phyloP scores from a whole-genome alignment of 2,797 vertebrate genomes.

The Percopsis omiscomaycus region DNA sequence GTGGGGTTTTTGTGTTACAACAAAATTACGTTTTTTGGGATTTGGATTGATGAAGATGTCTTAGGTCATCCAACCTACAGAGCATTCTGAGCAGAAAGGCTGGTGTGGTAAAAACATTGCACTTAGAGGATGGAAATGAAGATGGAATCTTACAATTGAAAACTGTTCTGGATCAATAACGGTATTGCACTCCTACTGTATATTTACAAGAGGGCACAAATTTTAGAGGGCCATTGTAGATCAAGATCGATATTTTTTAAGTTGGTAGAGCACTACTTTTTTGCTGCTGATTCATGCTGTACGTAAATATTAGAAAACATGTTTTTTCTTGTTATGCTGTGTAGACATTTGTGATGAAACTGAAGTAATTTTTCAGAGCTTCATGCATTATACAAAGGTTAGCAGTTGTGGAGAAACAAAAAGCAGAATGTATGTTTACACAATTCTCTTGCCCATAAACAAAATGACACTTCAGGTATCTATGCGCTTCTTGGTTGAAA shows the following conservation, averaged over 20 bases:
- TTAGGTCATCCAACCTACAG: constrained; percentile 88
- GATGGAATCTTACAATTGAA: background rate
- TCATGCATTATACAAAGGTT: constrained; percentile 8
- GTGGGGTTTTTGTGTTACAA: background rate
- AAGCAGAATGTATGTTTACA: constrained; percentile 7
- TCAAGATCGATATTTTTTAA: too few relatives aligned
- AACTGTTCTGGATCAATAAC: background rate
- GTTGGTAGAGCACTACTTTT: background rate
- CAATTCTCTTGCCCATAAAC: constrained; percentile 11
- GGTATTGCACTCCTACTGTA: background rate
- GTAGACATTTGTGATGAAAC: constrained; percentile 24
- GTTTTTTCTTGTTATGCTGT: constrained; percentile 12
- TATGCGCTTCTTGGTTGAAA: constrained; percentile 12
- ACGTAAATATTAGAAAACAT: background rate
- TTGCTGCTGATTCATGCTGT: constrained; percentile 7
- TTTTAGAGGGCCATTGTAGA: too few relatives aligned
- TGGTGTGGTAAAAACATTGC: background rate
- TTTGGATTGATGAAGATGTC: constrained; percentile 51
- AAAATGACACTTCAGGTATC: constrained; percentile 6
- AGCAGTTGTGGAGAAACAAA: constrained; percentile 17
- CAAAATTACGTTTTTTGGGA: background rate
- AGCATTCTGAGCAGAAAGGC: constrained; percentile 44
- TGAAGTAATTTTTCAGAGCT: constrained; percentile 11
- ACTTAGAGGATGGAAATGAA: background rate
- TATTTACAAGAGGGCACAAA: background rate